Evolutionary conservation across 2,797 vertebrate genomes (phyloP).

Genomic region (Dipus sagitta): DNA sequence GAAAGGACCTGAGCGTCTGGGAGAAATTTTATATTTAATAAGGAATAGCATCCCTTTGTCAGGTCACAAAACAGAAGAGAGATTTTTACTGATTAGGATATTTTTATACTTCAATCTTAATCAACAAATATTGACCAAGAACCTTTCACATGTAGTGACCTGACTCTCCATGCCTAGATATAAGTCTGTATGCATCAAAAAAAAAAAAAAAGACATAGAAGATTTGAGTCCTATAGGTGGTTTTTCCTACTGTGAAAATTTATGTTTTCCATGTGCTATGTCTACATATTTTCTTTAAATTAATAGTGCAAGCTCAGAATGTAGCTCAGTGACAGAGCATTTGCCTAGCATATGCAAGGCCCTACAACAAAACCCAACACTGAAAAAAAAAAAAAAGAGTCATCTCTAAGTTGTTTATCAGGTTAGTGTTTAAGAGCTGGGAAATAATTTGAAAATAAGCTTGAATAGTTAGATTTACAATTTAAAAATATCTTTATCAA

Average conservation of each 20-base stretch:
- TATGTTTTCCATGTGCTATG: not conserved
- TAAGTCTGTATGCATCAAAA: not conserved
- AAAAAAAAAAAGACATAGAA: not conserved
- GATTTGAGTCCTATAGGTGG: not conserved
- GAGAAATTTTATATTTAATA: conserved; percentile 26
- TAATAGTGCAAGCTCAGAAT: not conserved
- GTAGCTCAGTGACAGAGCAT: not conserved
- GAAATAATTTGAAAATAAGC: conserved; percentile 43
- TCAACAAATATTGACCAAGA: conserved; percentile 6
- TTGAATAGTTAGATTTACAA: not conserved
- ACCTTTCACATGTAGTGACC: not conserved
- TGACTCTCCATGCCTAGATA: not conserved
- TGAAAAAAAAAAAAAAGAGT: not conserved
- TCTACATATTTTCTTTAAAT: conserved; percentile 37
- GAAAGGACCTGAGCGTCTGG: not conserved
- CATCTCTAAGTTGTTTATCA: not conserved
- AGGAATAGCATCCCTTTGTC: not conserved
- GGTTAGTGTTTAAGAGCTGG: conserved; percentile 18
- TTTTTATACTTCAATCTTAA: not conserved
- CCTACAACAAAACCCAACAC: not conserved
- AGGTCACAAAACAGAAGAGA: conserved; percentile 37
- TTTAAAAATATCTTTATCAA: conserved; percentile 46
- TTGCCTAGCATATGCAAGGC: not conserved
- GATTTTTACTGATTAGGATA: not conserved
- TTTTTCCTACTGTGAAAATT: conserved; percentile 35